These are phyloP conservation scores for Rhagonycha fulva DNA, from an alignment of 2,888 invertebrate species.

Conservation along the genomic window DNA sequence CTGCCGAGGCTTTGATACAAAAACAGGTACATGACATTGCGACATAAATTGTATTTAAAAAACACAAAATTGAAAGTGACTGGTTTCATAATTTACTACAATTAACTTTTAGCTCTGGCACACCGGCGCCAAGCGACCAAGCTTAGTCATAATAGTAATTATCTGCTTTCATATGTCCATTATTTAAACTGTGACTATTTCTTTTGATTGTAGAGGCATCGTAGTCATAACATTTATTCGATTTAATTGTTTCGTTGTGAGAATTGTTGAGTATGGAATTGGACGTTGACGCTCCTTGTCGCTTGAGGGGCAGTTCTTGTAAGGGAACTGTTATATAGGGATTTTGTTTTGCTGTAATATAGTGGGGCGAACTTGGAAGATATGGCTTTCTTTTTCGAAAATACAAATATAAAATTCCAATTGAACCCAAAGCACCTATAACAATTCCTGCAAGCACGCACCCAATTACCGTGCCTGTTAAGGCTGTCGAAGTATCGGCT, in stretches of 20 bases:
- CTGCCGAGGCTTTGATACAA: background rate
- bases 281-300: constrained; percentile 52
- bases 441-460: constrained; percentile 34
- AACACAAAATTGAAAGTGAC: background rate
- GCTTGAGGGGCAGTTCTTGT: constrained; percentile 67
- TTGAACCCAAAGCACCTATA: constrained; percentile 43
- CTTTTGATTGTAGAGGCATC: constrained; percentile 70
- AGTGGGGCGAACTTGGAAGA: constrained; percentile 79
- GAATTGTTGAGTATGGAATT: constrained; percentile 47
- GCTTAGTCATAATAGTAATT: constrained; percentile 36
- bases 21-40: background rate
- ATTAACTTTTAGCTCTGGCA: no score
- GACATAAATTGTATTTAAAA: background rate
- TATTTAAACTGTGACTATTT: constrained; percentile 72
- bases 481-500: constrained; percentile 12
- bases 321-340: constrained; percentile 83
- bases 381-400: constrained; percentile 57
- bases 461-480: constrained; percentile 26
- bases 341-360: constrained; percentile 80
- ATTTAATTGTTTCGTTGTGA: constrained; percentile 51
- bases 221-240: constrained; percentile 74
- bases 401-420: constrained; percentile 44
- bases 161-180: constrained; percentile 55
- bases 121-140: no score
- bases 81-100: background rate